phyloP scores from a whole-genome alignment of 2,797 vertebrate genomes.

The Aphelocoma californica region DNA sequence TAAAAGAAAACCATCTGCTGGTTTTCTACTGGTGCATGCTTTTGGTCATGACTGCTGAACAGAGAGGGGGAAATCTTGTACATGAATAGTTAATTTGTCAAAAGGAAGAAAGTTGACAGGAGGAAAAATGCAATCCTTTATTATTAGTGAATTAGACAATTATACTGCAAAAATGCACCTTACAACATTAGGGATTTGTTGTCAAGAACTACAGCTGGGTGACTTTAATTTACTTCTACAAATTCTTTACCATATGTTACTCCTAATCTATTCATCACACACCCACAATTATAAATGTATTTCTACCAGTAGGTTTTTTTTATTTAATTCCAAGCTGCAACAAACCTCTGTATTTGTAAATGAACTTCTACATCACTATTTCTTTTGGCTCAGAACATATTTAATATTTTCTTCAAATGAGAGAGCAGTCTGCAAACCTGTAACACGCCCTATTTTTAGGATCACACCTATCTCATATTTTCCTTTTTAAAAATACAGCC shows the following conservation, averaged over 20 bases:
- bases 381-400: background rate
- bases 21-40: background rate
- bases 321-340: background rate
- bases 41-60: background rate
- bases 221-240: background rate
- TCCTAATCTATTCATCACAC: background rate
- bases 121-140: background rate
- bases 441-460: constrained; percentile 9
- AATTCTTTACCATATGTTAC: background rate
- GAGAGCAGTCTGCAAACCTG: constrained; percentile 2
- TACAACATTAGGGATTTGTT: background rate
- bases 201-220: background rate
- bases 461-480: constrained; percentile 50
- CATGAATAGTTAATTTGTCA: background rate
- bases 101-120: background rate
- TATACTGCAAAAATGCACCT: background rate
- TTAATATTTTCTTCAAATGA: constrained; percentile 39
- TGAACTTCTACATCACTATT: background rate
- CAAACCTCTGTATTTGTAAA: background rate
- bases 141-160: background rate
- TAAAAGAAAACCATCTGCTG: background rate
- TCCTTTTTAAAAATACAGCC: constrained; percentile 17
- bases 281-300: background rate
- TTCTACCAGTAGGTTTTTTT: background rate
- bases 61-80: background rate